Conservation (phyloP, 2,888 invertebrate genomes). For the Mellilla xanthometata region DNA sequence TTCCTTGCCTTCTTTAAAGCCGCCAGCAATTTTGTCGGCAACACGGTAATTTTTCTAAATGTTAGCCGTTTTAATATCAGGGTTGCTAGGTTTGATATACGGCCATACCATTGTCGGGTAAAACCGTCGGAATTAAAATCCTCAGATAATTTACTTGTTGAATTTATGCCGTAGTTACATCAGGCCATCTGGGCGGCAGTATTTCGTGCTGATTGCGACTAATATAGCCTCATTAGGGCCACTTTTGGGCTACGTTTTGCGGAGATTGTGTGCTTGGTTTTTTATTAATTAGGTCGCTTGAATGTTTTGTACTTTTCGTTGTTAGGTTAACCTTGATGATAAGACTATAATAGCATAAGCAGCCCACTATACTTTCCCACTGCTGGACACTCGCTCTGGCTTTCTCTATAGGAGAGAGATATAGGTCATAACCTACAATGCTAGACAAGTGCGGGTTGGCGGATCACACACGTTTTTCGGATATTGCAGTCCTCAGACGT, state of each 20-base stretch:
- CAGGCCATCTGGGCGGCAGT: slow-evolving; percentile 43
- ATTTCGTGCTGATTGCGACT: slow-evolving; percentile 55
- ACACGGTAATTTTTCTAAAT: slow-evolving; percentile 45
- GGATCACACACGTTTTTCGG: too few species aligned
- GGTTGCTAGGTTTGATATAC: slow-evolving; percentile 47
- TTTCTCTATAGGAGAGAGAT: too few species aligned
- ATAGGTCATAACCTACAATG: too few species aligned
- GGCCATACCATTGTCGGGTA: slow-evolving; percentile 40
- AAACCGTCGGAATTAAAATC: slow-evolving; percentile 54
- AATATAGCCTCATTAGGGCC: slow-evolving; percentile 52
- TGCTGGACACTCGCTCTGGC: too few species aligned
- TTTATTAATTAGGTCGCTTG: slow-evolving; percentile 13
- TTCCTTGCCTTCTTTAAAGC: slow-evolving; percentile 32
- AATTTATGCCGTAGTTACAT: slow-evolving; percentile 54
- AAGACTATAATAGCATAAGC: too few species aligned
- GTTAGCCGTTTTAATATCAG: slow-evolving; percentile 48
- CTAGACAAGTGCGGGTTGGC: too few species aligned
- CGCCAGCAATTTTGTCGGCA: slow-evolving; percentile 36
- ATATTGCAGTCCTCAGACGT: too few species aligned
- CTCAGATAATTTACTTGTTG: slow-evolving; percentile 57
- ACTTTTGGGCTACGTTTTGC: slow-evolving; percentile 15
- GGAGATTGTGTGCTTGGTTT: slow-evolving; percentile 19
- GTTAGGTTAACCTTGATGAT: not conserved
- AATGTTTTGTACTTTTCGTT: slow-evolving; percentile 12
- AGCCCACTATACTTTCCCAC: too few species aligned